phyloP scores from a whole-genome alignment of 2,113 vertebrate species.

The Procavia capensis region DNA sequence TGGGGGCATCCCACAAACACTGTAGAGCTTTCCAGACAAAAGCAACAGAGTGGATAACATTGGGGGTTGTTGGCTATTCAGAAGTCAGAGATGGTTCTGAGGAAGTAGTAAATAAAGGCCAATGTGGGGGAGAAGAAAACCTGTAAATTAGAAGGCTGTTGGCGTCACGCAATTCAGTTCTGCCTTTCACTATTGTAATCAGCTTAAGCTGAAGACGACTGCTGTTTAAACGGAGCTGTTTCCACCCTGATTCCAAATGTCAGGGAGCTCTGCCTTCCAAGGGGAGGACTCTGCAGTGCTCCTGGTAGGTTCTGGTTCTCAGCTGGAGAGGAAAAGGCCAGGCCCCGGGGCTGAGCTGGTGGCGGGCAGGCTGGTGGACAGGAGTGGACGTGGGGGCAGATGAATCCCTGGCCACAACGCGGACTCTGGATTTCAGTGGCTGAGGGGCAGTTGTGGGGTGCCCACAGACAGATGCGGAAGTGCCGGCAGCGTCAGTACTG shows the following conservation, averaged over 20 bases:
- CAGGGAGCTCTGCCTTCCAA: conserved; percentile 64
- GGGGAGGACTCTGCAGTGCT: conserved; percentile 61
- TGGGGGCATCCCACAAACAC: conserved; percentile 79
- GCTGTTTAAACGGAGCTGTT: conserved; percentile 60
- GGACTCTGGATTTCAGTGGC: conserved; percentile 87
- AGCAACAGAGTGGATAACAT: conserved; percentile 69
- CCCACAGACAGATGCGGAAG: conserved; percentile 91
- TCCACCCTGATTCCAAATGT: conserved; percentile 71
- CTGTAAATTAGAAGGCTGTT: conserved; percentile 76
- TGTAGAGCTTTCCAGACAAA: conserved; percentile 82
- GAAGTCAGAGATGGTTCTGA: conserved; percentile 80
- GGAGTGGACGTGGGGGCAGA: conserved; percentile 53
- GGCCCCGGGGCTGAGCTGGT: conserved; percentile 61
- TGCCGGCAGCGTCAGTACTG: conserved; percentile 93
- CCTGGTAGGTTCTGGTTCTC: conserved; percentile 71
- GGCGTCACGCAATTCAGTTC: conserved; percentile 37
- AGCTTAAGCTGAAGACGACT: conserved; percentile 57
- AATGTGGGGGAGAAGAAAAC: conserved; percentile 64
- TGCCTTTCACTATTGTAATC: conserved; percentile 68
- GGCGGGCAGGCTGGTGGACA: conserved; percentile 68
- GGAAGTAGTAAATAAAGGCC: conserved; percentile 83
- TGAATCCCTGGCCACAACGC: conserved; percentile 70
- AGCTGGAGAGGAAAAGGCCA: conserved; percentile 69
- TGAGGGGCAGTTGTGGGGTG: conserved; percentile 91
- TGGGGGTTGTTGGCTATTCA: conserved; percentile 81